Evolutionary conservation across 2,113 vertebrate genomes (phyloP), one percentile per base, ranked within the genome.

Genomic region (Sciurus niger): DNA sequence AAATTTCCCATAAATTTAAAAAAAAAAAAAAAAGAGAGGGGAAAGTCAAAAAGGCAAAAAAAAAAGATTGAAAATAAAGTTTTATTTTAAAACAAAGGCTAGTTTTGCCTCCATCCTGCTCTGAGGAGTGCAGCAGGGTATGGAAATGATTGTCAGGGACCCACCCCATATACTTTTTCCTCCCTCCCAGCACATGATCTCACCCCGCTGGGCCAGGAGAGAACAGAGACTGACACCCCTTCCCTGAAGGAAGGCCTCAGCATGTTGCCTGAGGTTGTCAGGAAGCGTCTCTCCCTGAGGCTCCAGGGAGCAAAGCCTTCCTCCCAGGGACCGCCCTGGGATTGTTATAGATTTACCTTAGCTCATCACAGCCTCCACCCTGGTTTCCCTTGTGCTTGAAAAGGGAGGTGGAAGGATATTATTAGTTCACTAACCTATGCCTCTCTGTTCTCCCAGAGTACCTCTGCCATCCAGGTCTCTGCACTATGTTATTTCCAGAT

Each of bases 371-470:
- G n/a, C 11, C 84, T 87, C 92, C 89, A 48, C 82, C 70, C n/a
- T 51, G 94, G 83, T 58, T 95, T 92, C 93, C 77, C 60, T 22
- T 95, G 78, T 77, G 77, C 95, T 96, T 96, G 83, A 92, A 77
- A 51, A 58, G 22, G 20, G 60, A 53, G 13, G 34, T 22, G 2
- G 11, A 73, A 60, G 86, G 65, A 70, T 96, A 93, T 92, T 89
- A 48, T 93, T 97, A 95, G 86, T 32, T 72, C 60, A 1, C 72
- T 78, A n/a, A 28, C 11, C 37, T 73, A 30, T 73, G 74, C 12
- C n/a, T 83, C 28, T 40, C 22, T 8, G 16, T 32, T 84, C 43
- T 73, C 78, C 37, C 22, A 8, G 24, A 43, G 5, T 9, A 32
- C 88, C n/a, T 73, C 55, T 37, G 5, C n/a, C 60, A 6, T 12